Conservation (phyloP, 2,888 invertebrate genomes). For the Tineola bisselliella region DNA sequence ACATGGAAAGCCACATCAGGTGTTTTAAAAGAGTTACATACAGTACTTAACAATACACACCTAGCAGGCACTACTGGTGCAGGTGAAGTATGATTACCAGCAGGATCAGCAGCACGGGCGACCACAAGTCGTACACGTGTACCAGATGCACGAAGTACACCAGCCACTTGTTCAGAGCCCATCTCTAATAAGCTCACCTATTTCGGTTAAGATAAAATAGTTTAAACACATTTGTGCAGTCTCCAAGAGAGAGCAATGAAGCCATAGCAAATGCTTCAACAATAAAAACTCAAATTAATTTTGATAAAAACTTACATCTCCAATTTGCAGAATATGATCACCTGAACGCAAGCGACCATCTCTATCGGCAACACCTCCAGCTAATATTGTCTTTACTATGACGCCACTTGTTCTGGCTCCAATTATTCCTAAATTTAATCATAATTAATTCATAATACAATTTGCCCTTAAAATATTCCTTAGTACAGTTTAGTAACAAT, state of each 20-base stretch:
- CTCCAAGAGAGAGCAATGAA: no score
- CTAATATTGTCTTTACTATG: conserved; percentile 98
- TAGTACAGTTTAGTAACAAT: no score
- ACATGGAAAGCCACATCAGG: no score
- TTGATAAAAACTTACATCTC: conserved; percentile 76
- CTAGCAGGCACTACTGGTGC: conserved; percentile 74
- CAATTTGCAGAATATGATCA: conserved; percentile 97
- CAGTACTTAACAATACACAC: conserved; percentile 22
- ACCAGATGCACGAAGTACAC: conserved; percentile 93
- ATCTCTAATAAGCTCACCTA: conserved; percentile 84
- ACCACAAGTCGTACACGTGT: conserved; percentile 95
- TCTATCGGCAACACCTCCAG: conserved; percentile 96
- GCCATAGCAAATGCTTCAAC: no score
- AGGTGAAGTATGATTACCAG: conserved; percentile 57
- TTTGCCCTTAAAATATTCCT: no score
- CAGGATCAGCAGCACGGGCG: conserved; percentile 88
- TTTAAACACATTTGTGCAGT: no score
- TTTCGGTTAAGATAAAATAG: not conserved
- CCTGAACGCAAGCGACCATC: conserved; percentile 97
- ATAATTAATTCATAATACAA: not conserved
- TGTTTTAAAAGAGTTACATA: no score
- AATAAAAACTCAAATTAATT: no score
- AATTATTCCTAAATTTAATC: conserved; percentile 75
- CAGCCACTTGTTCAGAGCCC: conserved; percentile 98
- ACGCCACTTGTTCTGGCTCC: conserved; percentile 97